A percentile compares a stretch with the other conserved stretches of the same genome.
Conservation (phyloP, 2,113 vertebrate genomes). For the Scopus umbretta region DNA sequence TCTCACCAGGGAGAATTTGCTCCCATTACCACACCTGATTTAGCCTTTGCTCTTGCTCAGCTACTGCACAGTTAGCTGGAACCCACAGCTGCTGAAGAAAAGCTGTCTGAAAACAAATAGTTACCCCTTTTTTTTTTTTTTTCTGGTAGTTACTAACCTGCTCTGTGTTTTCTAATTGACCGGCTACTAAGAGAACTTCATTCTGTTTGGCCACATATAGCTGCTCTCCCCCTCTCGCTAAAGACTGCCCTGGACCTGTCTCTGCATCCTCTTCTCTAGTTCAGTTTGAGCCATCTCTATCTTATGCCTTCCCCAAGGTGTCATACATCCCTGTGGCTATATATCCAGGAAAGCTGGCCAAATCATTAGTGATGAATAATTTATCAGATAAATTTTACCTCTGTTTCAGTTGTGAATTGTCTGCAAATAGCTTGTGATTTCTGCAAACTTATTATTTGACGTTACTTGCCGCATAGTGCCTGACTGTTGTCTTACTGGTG, state of each 20-base stretch:
- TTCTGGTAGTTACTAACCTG: neutral
- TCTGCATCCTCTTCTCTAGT: constrained; percentile 1
- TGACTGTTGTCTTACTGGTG: neutral
- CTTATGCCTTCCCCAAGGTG: constrained; percentile 50
- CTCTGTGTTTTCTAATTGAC: neutral
- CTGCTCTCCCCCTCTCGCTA: neutral
- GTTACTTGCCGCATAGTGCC: neutral
- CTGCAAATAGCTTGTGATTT: neutral
- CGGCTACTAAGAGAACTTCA: neutral
- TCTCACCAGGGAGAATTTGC: neutral
- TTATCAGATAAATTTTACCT: constrained; percentile 57
- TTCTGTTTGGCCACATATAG: neutral
- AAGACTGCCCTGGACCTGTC: neutral
- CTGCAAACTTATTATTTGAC: neutral
- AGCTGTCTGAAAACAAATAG: neutral
- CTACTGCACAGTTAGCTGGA: neutral
- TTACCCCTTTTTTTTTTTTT: too few relatives aligned
- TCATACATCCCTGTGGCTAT: constrained; percentile 59
- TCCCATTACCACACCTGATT: constrained; percentile 35
- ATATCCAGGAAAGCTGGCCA: constrained; percentile 55
- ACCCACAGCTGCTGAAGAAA: neutral
- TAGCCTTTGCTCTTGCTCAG: constrained; percentile 10
- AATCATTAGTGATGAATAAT: constrained; percentile 63
- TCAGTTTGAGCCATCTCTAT: constrained; percentile 40
- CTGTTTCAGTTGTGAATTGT: constrained; percentile 32